A percentile compares a stretch with the other conserved stretches of the same genome.
Evolutionary conservation across 1,140 invertebrate genomes (phyloP).

Genomic region (Nephotettix cincticeps): DNA sequence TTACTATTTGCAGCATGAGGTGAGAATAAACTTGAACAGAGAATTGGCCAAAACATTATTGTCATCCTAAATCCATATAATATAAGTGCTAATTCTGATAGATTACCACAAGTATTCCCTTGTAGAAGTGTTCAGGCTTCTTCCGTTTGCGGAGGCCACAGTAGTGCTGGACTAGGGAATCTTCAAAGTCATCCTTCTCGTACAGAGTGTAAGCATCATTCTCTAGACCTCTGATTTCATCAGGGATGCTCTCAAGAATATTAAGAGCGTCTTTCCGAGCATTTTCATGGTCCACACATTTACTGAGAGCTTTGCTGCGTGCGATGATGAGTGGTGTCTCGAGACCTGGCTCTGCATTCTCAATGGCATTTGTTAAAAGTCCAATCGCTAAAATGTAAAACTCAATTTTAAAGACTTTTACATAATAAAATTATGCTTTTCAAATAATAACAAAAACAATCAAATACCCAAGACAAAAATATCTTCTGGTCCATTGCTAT

Average conservation of each 20-base stretch:
- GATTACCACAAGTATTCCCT: slow-evolving; percentile 5
- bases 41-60: too few relatives aligned
- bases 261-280: background rate
- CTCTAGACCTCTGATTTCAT: slow-evolving; percentile 1
- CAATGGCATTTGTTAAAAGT: background rate
- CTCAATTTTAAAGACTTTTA: too few relatives aligned
- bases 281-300: background rate
- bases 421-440: too few relatives aligned
- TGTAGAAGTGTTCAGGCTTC: slow-evolving; percentile 12
- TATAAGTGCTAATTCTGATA: too few relatives aligned
- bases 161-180: slow-evolving; percentile 2
- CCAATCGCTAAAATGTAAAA: background rate
- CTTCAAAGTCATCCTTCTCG: slow-evolving; percentile 14
- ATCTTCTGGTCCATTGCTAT: too few relatives aligned
- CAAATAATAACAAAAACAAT: too few relatives aligned
- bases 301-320: slow-evolving; percentile 11
- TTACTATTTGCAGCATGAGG: too few relatives aligned
- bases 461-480: too few relatives aligned
- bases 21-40: too few relatives aligned
- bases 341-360: slow-evolving; percentile 9
- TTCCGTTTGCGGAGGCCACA: background rate
- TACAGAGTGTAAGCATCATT: slow-evolving; percentile 4
- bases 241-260: background rate
- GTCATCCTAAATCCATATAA: too few relatives aligned
- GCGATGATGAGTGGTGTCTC: background rate